phyloP scores from a whole-genome alignment of 2,888 invertebrate genomes.

The Salticus scenicus region DNA sequence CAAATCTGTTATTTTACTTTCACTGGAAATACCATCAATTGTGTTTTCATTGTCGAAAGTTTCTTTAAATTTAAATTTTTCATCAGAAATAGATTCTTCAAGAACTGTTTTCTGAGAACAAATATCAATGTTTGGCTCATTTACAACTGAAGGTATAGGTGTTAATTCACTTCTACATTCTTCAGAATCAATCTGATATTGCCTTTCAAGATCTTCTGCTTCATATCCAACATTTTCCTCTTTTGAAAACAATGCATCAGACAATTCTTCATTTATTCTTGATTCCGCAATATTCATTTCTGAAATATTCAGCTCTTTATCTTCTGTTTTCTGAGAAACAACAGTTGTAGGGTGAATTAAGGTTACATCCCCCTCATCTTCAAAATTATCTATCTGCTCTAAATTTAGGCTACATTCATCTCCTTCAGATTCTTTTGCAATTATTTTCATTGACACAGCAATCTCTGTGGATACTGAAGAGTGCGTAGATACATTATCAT shows the following conservation, averaged over 20 bases:
- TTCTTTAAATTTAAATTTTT: neutral
- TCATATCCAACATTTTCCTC: no score
- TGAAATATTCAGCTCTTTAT: neutral
- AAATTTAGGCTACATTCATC: slow-evolving; percentile 15
- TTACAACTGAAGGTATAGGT: neutral
- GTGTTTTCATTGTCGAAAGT: neutral
- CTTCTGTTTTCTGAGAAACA: neutral
- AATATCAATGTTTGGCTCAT: neutral
- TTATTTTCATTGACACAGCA: slow-evolving; percentile 28
- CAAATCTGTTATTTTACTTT: neutral
- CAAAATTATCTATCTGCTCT: neutral
- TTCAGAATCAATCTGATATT: slow-evolving; percentile 10
- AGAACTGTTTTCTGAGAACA: neutral
- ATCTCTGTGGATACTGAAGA: slow-evolving; percentile 53
- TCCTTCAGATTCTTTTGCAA: slow-evolving; percentile 23
- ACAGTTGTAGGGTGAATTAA: neutral
- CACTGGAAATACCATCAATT: neutral
- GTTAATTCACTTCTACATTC: neutral
- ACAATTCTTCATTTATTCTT: neutral
- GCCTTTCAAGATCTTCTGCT: neutral
- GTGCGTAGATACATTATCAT: slow-evolving; percentile 47
- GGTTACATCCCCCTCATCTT: neutral
- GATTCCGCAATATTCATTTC: neutral
- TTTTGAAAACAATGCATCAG: neutral
- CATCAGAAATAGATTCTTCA: neutral